Base-by-base conservation (phyloP, 2,888 invertebrate genomes). In the Morpho achilles region DNA sequence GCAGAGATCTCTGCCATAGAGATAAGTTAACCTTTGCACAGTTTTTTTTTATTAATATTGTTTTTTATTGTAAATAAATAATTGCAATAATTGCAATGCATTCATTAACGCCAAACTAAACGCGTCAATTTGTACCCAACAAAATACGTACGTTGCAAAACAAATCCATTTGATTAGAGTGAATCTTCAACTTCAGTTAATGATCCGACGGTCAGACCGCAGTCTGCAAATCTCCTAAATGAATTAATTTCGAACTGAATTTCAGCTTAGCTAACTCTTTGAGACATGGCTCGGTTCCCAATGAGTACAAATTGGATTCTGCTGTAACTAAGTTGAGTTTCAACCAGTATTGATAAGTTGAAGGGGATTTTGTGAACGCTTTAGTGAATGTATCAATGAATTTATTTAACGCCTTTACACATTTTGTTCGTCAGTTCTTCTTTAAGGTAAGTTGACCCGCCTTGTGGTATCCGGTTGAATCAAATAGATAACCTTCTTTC, bases 141-240 rank as follows among this genome's bases (percentile, higher is more conserved):
- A 32, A 32, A 32, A 32, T 32, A 32, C 32, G 5, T 32, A 32
- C 32, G 32, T 32, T 32, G 32, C 32, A 32, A 32, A 49, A 55
- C 42, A 49, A 39, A 50, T 50, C 39, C 10, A 44, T 50, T 44
- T 49, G 55, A 32, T 10, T 43, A 49, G 32, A 44, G 49, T 39
- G 55, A 44, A 55, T 55, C 72, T 76, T 74, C 74, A 75, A 74
- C 74, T 78, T 68, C 73, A 76, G 77, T 78, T 77, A 80, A 76
- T 76, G 76, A 75, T 75, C 73, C 75, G 66, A 64, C 67, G 71
- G 71, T 71, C 66, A 61, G 69, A 74, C 76, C 76, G 65, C 72
- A 69, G 66, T 58, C 71, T 72, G 74, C 72, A 75, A 76, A 80
- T 75, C 73, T 67, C 67, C 67, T 70, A 75, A 81, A 79, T 76